Evolutionary conservation across 2,797 vertebrate species (phyloP), one percentile per base, ranked within the genome.

Genomic region (Siniperca undulata): DNA sequence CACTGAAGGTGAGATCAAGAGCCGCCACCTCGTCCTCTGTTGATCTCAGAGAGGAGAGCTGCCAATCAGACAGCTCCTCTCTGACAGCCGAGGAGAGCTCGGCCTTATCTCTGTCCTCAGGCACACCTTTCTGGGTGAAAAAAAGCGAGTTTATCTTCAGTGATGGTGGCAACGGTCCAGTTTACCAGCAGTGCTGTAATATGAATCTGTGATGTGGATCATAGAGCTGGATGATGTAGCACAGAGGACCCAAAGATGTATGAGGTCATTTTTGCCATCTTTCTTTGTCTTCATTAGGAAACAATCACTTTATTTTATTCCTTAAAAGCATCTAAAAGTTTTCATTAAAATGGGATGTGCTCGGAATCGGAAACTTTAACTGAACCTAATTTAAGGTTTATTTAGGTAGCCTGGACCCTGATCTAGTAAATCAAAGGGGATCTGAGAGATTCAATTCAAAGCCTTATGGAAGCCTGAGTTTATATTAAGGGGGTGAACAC

Each of bases 21-120:
- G 2, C 65, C 22, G 84, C 85, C 79, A 89, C 58, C 19, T 93
- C 89, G 42, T 92, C 86, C 67, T 87, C 85, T 7, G 93, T 78
- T 4, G 86, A 89, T 61, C 88, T 82, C 81, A 92, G 69, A 46
- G 85, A 78, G 12, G 46, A 40, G 38, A 70, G 24, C 22, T 30
- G 90, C 85, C 94, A 86, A 53, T 78, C 74, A 34, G 9, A 1
- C 14, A 68, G 36, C n/a, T 91, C 91, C 40, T 81, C 92, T 62
- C 48, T 90, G 48, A 91, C 71, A 13, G 91, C 3, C 2, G 52
- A 19, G 56, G 90, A 85, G 58, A 95, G 91, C 68, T 66, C 60
- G 1, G 70, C 85, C 61, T 82, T 73, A 50, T 72, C 59, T 71
- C 62, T 34, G 61, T 74, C 77, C 77, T 71, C 74, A 58, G 67